phyloP scores from a whole-genome alignment of 2,113 vertebrate species.

The Clarias macrocephalus region DNA sequence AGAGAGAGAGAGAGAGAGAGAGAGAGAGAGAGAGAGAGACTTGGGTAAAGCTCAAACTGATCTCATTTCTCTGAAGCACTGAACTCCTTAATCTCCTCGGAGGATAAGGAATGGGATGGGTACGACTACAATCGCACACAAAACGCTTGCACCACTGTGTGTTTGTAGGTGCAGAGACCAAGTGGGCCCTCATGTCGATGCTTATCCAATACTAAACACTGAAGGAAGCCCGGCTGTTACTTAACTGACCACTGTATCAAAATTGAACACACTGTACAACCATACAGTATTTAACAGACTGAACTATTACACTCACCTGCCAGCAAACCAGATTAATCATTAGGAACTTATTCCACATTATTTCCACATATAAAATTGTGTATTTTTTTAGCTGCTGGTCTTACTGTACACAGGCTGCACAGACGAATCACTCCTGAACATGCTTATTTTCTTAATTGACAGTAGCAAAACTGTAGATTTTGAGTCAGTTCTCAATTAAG shows the following conservation, averaged over 20 bases:
- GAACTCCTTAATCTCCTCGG: slow-evolving; percentile 54
- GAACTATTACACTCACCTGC: slow-evolving; percentile 4
- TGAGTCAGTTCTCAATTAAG: not conserved
- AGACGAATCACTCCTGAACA: not conserved
- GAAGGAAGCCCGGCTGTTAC: slow-evolving; percentile 15
- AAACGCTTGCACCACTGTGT: slow-evolving; percentile 35
- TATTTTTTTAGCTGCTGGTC: not conserved
- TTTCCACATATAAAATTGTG: not conserved
- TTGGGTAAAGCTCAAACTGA: slow-evolving; percentile 58
- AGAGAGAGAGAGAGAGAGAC: slow-evolving; percentile 8
- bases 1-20: not conserved
- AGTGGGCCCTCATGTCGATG: slow-evolving; percentile 42
- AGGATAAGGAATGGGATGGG: slow-evolving; percentile 28
- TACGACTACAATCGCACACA: slow-evolving; percentile 34
- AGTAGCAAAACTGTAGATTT: not conserved
- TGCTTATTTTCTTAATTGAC: too few species aligned
- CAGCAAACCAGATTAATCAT: not conserved
- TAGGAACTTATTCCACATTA: not conserved
- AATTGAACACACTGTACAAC: slow-evolving; percentile 1
- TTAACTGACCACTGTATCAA: slow-evolving; percentile 14
- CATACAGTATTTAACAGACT: slow-evolving; percentile 18
- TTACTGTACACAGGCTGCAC: not conserved
- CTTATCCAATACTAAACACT: slow-evolving; percentile 38
- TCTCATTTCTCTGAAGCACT: slow-evolving; percentile 59
- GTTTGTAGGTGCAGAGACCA: slow-evolving; percentile 22